phyloP scores from a whole-genome alignment of 2,888 invertebrate species.

The Platypus cylindrus region DNA sequence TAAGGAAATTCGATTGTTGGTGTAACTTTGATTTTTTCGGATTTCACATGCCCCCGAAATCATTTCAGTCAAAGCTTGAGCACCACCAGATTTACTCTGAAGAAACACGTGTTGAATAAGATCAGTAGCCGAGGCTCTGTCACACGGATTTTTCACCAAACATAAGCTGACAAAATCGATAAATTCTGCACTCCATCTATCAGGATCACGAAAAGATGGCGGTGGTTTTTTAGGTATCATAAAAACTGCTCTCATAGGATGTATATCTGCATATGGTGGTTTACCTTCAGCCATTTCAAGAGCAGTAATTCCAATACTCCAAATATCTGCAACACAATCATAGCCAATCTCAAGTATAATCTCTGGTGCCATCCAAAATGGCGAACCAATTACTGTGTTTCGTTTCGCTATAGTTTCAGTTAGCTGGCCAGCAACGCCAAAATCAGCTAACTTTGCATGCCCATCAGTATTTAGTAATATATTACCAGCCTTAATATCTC shows the following conservation, averaged over 20 bases:
- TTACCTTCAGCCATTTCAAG: constrained; percentile 98
- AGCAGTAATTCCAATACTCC: constrained; percentile 95
- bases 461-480: constrained; percentile 96
- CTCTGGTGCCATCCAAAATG: constrained; percentile 98
- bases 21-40: constrained; percentile 65
- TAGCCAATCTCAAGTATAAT: constrained; percentile 99
- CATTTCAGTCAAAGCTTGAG: constrained; percentile 77
- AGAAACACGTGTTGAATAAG: constrained; percentile 75
- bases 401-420: constrained; percentile 49
- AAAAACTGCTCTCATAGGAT: constrained; percentile 93
- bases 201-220: constrained; percentile 92
- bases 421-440: constrained; percentile 98
- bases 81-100: constrained; percentile 66
- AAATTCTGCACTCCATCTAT: constrained; percentile 93
- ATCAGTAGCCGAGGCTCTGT: constrained; percentile 82
- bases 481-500: constrained; percentile 70
- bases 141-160: constrained; percentile 85
- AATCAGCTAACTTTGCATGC: constrained; percentile 96
- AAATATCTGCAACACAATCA: constrained; percentile 98
- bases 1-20: constrained; percentile 43
- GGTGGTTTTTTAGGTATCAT: constrained; percentile 99
- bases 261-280: constrained; percentile 94
- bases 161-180: constrained; percentile 94
- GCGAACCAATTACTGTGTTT: constrained; percentile 51
- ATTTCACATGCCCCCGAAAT: constrained; percentile 90